Base-by-base conservation (phyloP, 2,888 invertebrate species). In the Tachina grossa region DNA sequence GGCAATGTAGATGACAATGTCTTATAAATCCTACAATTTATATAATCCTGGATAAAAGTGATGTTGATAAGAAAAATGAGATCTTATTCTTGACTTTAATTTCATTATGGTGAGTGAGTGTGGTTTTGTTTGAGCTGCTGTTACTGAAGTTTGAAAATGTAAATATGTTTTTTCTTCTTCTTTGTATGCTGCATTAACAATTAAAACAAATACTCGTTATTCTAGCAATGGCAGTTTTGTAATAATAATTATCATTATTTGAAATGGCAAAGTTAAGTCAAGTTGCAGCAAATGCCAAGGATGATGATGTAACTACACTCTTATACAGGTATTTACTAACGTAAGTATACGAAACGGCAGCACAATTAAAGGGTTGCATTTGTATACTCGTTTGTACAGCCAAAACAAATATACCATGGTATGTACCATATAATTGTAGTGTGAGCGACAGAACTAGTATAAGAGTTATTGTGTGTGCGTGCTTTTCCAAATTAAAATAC, bases 211-310 rank as follows among this genome's bases (percentile, higher is more conserved):
- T 59, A 10, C n/a, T 59, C 13, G 31, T 11, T 14, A 31, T 31
- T 11, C 2, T 11, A 43, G 43, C 16, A 41, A 61, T 61, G 61
- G 1, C 13, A 49, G 10, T 65, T 10, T 39, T 80, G 57, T 65
- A 57, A 43, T 72, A 53, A 61, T 39, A 31, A 47, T 66, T 43
- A 59, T 68, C 45, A 22, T 47, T 49, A 66, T 63, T 66, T 66
- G 13, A 31, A 43, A 31, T 43, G 51, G 13, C 66, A 66, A 79
- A 59, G 19, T 74, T 65, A 59, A 80, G 65, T 59, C 59, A 66
- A 72, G 51, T 57, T 74, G 65, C 45, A 49, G 41, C 72, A 80
- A 66, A 66, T 80, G 76, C 69, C 75, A 71, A 72, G 61, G 77
- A 61, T 72, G 68, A 76, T 61, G 47, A 74, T 79, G 75, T 51